Evolutionary conservation across 2,888 invertebrate genomes (phyloP).

Genomic region (Zaprionus bogoriensis): DNA sequence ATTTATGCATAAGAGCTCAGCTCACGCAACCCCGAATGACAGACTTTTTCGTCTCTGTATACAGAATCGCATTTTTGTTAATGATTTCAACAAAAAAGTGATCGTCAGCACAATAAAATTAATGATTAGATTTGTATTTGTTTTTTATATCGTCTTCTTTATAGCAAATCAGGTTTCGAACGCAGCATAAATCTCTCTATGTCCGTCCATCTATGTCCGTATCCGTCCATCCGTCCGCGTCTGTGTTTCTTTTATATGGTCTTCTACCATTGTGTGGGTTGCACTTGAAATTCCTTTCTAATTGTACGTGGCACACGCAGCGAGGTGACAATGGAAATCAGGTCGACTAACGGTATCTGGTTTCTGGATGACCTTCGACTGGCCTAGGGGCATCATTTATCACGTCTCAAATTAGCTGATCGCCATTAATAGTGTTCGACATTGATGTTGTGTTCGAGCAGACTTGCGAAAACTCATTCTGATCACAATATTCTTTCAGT

Average conservation of each 20-base stretch:
- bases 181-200: conserved; percentile 57
- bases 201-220: conserved; percentile 1
- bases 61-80: conserved; percentile 71
- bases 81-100: conserved; percentile 74
- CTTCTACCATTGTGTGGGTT: conserved; percentile 24
- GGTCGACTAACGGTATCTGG: conserved; percentile 62
- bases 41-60: conserved; percentile 58
- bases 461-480: neutral
- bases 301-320: conserved; percentile 58
- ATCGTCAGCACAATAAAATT: conserved; percentile 76
- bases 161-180: conserved; percentile 62
- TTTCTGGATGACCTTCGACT: conserved; percentile 41
- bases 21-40: conserved; percentile 47
- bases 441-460: neutral
- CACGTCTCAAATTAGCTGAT: conserved; percentile 9
- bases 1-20: conserved; percentile 63
- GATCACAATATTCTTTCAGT: neutral
- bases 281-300: conserved; percentile 72
- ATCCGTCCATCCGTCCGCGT: too few relatives aligned
- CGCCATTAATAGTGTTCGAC: conserved; percentile 16
- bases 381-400: conserved; percentile 24
- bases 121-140: conserved; percentile 56
- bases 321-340: conserved; percentile 42
- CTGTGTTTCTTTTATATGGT: neutral
- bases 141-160: conserved; percentile 33